A percentile compares a stretch with the other conserved stretches of the same genome.
These are phyloP conservation scores for Epizoanthus ramosus DNA, from an alignment of 92 coral and sea anemone genomes.

Conservation along the genomic window DNA sequence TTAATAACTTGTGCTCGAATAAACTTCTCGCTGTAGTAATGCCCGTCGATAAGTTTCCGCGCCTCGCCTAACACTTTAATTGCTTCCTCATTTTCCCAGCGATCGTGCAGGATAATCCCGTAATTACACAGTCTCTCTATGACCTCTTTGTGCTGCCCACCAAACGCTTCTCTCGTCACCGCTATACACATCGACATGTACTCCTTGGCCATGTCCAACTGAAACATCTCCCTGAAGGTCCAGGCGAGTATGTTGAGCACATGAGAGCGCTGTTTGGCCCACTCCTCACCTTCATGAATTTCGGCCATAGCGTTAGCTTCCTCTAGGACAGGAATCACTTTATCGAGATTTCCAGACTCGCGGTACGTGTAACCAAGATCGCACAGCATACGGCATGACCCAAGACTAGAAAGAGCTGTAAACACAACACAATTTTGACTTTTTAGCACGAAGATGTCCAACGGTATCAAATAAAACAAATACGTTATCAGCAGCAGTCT, in stretches of 20 bases:
- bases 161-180: conserved; percentile 68
- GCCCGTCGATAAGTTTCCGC: conserved; percentile 55
- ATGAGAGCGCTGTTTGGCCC: conserved; percentile 64
- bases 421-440: not conserved
- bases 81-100: conserved; percentile 78
- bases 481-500: no score
- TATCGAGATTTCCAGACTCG: conserved; percentile 76
- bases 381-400: conserved; percentile 65
- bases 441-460: no score
- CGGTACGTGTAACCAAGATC: conserved; percentile 88
- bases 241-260: conserved; percentile 76
- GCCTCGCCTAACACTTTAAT: conserved; percentile 75
- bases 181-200: conserved; percentile 77
- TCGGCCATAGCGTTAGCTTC: conserved; percentile 78
- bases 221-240: conserved; percentile 77
- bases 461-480: no score
- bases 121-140: conserved; percentile 86
- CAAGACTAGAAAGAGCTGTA: conserved; percentile 33
- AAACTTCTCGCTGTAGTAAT: conserved; percentile 34
- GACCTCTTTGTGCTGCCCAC: conserved; percentile 62
- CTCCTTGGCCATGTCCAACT: conserved; percentile 77
- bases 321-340: conserved; percentile 66
- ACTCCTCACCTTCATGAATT: conserved; percentile 49
- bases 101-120: conserved; percentile 84
- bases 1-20: conserved; percentile 69